These are phyloP conservation scores for Limanda limanda DNA, from an alignment of 2,113 vertebrate genomes.

Conservation along the genomic window DNA sequence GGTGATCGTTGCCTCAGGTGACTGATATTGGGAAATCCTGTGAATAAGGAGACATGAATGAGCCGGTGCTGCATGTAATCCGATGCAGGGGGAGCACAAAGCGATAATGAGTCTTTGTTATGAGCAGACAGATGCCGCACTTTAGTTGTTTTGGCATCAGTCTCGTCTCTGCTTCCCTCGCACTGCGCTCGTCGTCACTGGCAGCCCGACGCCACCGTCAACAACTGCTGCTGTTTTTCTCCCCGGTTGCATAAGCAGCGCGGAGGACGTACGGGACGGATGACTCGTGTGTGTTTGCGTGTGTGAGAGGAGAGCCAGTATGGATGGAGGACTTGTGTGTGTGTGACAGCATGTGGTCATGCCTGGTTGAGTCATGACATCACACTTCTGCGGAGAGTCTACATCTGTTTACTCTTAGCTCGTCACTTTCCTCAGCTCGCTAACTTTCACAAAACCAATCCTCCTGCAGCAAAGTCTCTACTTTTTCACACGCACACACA, in stretches of 20 bases:
- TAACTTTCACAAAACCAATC: constrained; percentile 5
- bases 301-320: constrained; percentile 4
- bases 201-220: constrained; percentile 51
- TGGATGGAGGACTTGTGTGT: constrained; percentile 1
- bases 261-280: constrained; percentile 25
- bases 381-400: constrained; percentile 38
- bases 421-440: constrained; percentile 34
- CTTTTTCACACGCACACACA: not conserved
- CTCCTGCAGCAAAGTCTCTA: not conserved
- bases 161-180: constrained; percentile 39
- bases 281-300: constrained; percentile 22
- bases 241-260: constrained; percentile 52
- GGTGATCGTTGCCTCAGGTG: not conserved
- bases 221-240: constrained; percentile 66
- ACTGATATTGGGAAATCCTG: constrained; percentile 1
- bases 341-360: constrained; percentile 43
- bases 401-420: constrained; percentile 57
- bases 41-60: not conserved
- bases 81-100: not conserved
- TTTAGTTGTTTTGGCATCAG: constrained; percentile 58
- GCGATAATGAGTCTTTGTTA: constrained; percentile 46
- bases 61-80: not conserved
- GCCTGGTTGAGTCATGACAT: constrained; percentile 56
- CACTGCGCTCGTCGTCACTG: constrained; percentile 35
- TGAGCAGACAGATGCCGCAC: constrained; percentile 47